Conservation (phyloP, 1,140 invertebrate genomes). For the Penaeus vannamei region DNA sequence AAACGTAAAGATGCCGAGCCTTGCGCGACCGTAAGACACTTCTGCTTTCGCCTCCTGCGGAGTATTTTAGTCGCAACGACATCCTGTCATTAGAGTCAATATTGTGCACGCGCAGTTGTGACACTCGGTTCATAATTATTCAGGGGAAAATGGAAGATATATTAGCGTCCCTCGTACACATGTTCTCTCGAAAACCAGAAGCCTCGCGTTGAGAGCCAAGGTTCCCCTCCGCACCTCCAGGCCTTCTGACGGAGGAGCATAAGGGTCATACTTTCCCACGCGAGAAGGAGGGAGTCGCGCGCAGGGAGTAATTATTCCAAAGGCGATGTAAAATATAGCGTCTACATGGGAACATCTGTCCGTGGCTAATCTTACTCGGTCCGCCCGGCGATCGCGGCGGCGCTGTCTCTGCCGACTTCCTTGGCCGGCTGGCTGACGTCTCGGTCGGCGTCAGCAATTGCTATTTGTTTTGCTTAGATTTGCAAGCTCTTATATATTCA, state of each 20-base stretch:
- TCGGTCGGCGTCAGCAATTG: background rate
- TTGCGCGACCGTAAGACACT: background rate
- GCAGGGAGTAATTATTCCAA: conserved; percentile 57
- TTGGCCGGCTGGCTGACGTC: background rate
- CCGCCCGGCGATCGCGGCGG: conserved; percentile 42
- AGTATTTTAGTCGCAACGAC: conserved; percentile 36
- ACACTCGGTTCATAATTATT: conserved; percentile 47
- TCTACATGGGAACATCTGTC: conserved; percentile 63
- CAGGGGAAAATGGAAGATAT: conserved; percentile 55
- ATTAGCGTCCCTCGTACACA: conserved; percentile 62
- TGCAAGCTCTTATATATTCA: no score
- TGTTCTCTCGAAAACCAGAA: conserved; percentile 60
- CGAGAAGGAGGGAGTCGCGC: conserved; percentile 17
- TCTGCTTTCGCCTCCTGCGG: background rate
- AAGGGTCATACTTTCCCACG: conserved; percentile 13
- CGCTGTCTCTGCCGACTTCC: background rate
- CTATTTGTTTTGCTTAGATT: background rate
- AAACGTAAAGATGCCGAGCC: conserved; percentile 25
- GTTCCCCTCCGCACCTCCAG: background rate
- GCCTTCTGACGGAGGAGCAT: background rate
- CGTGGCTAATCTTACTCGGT: conserved; percentile 44
- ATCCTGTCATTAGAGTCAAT: conserved; percentile 41
- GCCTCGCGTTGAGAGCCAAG: conserved; percentile 17
- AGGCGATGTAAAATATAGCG: conserved; percentile 61
- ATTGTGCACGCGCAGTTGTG: background rate